Percentiles rank a stretch among this genome's conserved stretches.
Conservation (phyloP, 92 coral and sea anemone genomes). For the Umimayanthus chanpuru region DNA sequence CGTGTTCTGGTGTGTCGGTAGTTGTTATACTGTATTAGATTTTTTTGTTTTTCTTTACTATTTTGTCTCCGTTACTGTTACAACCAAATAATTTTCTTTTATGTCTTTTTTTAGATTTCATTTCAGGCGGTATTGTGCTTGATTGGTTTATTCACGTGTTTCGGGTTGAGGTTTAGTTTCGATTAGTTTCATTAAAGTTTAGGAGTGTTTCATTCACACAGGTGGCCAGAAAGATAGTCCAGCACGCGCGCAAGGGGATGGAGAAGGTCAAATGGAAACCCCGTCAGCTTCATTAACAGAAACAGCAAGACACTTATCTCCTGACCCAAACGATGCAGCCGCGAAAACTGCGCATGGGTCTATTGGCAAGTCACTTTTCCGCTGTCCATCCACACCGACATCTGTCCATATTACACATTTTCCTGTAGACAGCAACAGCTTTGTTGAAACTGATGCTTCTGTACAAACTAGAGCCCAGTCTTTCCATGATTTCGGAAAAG, state of each 20-base stretch:
- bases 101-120: too few relatives aligned
- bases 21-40: too few relatives aligned
- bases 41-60: too few relatives aligned
- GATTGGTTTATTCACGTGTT: background rate
- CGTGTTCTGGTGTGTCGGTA: too few relatives aligned
- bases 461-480: background rate
- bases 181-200: background rate
- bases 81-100: too few relatives aligned
- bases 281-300: background rate
- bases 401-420: constrained; percentile 49
- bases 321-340: too few relatives aligned
- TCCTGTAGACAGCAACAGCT: constrained; percentile 26
- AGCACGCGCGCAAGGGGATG: background rate
- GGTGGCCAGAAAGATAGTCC: background rate
- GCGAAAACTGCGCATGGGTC: background rate
- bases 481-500: background rate
- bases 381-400: background rate
- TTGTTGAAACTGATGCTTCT: background rate
- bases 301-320: background rate
- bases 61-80: background rate
- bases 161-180: background rate
- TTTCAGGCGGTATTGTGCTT: background rate
- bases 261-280: background rate
- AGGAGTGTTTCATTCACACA: background rate
- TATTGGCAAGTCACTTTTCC: background rate